These are phyloP conservation scores for Crambe crambe DNA, from an alignment of 37 sponge, comb jelly and placozoan genomes.

Conservation along the genomic window DNA sequence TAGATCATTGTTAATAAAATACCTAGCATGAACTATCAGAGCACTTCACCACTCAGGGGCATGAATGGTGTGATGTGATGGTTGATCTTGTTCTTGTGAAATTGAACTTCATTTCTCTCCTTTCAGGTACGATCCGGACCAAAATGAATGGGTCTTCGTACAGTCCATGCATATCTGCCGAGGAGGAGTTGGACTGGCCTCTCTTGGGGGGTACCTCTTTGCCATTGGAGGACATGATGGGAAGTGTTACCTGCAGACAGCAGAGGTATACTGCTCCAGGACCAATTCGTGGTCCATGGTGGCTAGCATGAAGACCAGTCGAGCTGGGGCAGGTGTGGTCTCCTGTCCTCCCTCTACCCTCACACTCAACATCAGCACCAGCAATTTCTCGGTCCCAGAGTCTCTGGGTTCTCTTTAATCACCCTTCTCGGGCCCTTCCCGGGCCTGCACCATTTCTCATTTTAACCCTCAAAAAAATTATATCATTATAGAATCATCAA, in stretches of 20 bases:
- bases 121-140: constrained; percentile 84
- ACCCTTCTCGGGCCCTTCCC: too few relatives aligned
- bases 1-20: too few relatives aligned
- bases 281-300: constrained; percentile 78
- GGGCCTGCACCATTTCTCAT: too few relatives aligned
- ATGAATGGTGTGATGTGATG: neutral
- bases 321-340: constrained; percentile 96
- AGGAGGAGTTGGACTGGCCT: constrained; percentile 88
- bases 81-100: neutral
- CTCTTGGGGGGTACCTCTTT: constrained; percentile 84
- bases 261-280: constrained; percentile 82
- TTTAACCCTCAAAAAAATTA: too few relatives aligned
- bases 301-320: constrained; percentile 75
- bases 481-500: neutral
- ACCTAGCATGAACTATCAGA: too few relatives aligned
- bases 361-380: constrained; percentile 7
- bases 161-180: constrained; percentile 83
- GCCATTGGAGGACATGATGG: constrained; percentile 95
- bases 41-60: neutral
- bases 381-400: constrained; percentile 12
- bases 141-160: constrained; percentile 78
- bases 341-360: constrained; percentile 42
- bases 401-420: constrained; percentile 49
- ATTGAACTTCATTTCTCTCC: too few relatives aligned
- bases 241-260: constrained; percentile 76